Conservation (phyloP, 2,113 vertebrate species). For the Lagopus muta region DNA sequence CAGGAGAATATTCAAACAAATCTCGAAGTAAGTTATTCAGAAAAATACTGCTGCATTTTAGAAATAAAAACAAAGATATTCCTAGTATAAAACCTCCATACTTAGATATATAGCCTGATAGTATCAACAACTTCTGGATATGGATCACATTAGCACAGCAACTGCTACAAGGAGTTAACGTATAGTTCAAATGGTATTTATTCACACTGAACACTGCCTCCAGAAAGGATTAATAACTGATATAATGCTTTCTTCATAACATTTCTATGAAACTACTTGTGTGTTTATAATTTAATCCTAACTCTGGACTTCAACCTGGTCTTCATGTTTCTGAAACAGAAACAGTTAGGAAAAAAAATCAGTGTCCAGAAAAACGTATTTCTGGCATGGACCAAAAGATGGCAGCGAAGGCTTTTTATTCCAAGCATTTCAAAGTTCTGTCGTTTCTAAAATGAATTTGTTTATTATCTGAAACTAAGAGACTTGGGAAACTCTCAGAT, state of each 20-base stretch:
- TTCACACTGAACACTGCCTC: background rate
- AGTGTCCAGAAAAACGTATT: background rate
- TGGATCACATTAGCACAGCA: background rate
- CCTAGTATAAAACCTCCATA: background rate
- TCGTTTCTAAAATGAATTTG: background rate
- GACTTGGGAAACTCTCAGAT: background rate
- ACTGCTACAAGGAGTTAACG: background rate
- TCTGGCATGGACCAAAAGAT: conserved; percentile 48
- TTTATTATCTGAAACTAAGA: background rate
- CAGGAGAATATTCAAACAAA: background rate
- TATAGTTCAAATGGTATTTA: background rate
- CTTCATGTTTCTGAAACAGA: background rate
- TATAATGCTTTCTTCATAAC: background rate
- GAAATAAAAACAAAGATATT: background rate
- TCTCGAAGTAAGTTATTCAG: background rate
- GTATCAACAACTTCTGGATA: background rate
- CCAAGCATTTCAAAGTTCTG: background rate
- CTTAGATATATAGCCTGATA: background rate
- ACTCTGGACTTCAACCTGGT: background rate
- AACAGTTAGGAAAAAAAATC: background rate
- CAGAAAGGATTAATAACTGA: background rate
- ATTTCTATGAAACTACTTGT: background rate
- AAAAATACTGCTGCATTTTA: background rate
- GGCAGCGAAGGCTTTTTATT: conserved; percentile 48
- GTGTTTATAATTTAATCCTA: background rate